These are phyloP conservation scores for Euplexia lucipara DNA, from an alignment of 2,888 invertebrate species.

Conservation along the genomic window DNA sequence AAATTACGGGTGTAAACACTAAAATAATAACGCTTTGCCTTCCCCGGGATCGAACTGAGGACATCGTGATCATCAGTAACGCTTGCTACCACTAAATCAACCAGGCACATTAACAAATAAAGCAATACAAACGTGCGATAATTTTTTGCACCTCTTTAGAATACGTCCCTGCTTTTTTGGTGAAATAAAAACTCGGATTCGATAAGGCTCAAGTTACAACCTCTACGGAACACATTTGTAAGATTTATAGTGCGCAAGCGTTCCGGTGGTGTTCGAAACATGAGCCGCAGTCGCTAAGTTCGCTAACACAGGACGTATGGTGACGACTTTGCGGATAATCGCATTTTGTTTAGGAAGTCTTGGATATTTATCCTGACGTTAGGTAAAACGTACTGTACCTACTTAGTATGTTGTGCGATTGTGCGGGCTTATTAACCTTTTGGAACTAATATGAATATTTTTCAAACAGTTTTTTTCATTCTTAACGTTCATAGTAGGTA, in stretches of 20 bases:
- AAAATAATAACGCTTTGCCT: too few species aligned
- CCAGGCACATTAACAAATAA: slow-evolving; percentile 11
- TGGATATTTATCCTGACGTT: too few species aligned
- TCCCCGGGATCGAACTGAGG: too few species aligned
- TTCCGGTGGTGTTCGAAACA: slow-evolving; percentile 51
- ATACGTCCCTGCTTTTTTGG: slow-evolving; percentile 43
- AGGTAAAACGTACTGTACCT: too few species aligned
- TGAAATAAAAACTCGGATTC: slow-evolving; percentile 48
- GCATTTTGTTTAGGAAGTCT: slow-evolving; percentile 1
- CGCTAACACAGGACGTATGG: slow-evolving; percentile 31
- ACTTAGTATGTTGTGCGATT: too few species aligned
- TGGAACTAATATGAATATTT: too few species aligned
- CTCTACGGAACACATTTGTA: slow-evolving; percentile 51
- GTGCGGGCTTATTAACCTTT: too few species aligned
- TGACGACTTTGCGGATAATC: slow-evolving; percentile 23
- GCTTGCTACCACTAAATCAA: too few species aligned
- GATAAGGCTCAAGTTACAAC: slow-evolving; percentile 57
- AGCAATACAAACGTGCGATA: slow-evolving; percentile 1
- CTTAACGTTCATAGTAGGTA: too few species aligned
- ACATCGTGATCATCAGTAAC: too few species aligned
- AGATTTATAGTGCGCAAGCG: slow-evolving; percentile 55
- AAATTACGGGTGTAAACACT: too few species aligned
- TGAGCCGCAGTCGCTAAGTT: slow-evolving; percentile 35
- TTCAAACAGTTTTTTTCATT: too few species aligned
- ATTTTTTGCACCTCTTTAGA: slow-evolving; percentile 41